Percentiles rank a stretch among this genome's conserved stretches.
Conservation (phyloP, 2,888 invertebrate species). For the Scrobipalpa atriplicella region DNA sequence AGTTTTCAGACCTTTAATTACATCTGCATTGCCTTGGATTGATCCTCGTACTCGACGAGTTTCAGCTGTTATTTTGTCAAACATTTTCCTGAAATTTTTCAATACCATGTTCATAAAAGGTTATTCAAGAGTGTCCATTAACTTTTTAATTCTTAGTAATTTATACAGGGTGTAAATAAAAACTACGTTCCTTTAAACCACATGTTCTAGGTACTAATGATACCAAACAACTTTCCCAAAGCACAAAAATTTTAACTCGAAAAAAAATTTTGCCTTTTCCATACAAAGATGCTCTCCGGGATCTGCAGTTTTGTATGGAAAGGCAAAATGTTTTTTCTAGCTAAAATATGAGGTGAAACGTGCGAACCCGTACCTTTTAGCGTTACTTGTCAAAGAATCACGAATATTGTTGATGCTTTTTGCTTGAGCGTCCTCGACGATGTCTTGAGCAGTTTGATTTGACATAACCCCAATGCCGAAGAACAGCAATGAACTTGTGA, state of each 20-base stretch:
- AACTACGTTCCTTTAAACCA: neutral
- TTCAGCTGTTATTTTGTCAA: conserved; percentile 63
- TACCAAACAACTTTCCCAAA: too few species aligned
- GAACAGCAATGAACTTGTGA: conserved; percentile 46
- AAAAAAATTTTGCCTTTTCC: too few species aligned
- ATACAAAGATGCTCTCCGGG: too few species aligned
- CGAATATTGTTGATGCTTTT: conserved; percentile 45
- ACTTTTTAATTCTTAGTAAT: too few species aligned
- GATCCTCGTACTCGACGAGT: conserved; percentile 56
- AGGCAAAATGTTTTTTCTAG: too few species aligned
- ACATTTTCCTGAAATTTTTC: conserved; percentile 57
- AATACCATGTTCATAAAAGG: neutral
- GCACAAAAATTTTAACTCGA: too few species aligned
- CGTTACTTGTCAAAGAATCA: conserved; percentile 45
- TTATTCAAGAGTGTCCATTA: neutral
- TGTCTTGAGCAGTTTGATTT: conserved; percentile 48
- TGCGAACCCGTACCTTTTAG: conserved; percentile 39
- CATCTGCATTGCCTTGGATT: conserved; percentile 57
- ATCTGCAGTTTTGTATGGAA: too few species aligned
- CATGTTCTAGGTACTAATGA: too few species aligned
- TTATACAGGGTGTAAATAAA: too few species aligned
- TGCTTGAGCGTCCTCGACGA: conserved; percentile 48
- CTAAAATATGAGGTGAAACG: neutral
- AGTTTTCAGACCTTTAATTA: conserved; percentile 56
- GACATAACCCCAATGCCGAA: conserved; percentile 52